Base-by-base conservation (phyloP, 2,113 vertebrate genomes). In the Hypomesus transpacificus region DNA sequence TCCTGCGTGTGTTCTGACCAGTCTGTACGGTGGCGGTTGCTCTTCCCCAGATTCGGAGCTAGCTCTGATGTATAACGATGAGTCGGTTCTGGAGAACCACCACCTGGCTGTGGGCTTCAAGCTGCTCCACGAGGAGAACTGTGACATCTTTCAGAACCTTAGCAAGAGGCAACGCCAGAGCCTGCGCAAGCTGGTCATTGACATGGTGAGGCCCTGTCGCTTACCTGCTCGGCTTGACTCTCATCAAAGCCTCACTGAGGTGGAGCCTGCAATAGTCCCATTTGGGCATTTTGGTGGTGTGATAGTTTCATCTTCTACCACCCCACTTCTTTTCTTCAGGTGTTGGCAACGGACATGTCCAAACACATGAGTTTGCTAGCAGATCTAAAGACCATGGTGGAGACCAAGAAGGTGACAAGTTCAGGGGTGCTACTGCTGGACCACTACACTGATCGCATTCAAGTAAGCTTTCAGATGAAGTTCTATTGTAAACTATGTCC, bases 301-400 rank as follows among this genome's bases (percentile, higher is more conserved):
- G 39, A 11, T 7, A 46, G 39, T 11, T 46, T 13, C 9, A 11
- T 46, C 16, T 56, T 56, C 21, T 11, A 50, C 24, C 3, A 17
- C 8, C 52, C 52, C 17, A 31, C 9, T 14, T 69, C 39, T 60
- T 39, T 14, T 57, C 69, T 22, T 39, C 81, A 97, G 96, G 96
- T 98, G 78, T 91, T 97, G 88, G 95, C 96, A 24, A 97, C 96
- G 0, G 95, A 98, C 81, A 98, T 98, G 96, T 96, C 96, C 66
- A 98, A 98, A 88, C 96, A 98, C 87, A 96, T 98, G 96, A 95
- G 92, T 82, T 92, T 98, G 78, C 84, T 98, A 85, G 96, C 95
- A 11, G 95, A 97, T 84, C 91, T 98, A 39, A 98, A 97, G 87
- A 97, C 96, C 0, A 98, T 98, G 96, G 96, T 98, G 75, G 96